Evolutionary conservation across 2,113 vertebrate genomes (phyloP), one percentile per base, ranked within the genome.

Genomic region (Corythornis cristatus): DNA sequence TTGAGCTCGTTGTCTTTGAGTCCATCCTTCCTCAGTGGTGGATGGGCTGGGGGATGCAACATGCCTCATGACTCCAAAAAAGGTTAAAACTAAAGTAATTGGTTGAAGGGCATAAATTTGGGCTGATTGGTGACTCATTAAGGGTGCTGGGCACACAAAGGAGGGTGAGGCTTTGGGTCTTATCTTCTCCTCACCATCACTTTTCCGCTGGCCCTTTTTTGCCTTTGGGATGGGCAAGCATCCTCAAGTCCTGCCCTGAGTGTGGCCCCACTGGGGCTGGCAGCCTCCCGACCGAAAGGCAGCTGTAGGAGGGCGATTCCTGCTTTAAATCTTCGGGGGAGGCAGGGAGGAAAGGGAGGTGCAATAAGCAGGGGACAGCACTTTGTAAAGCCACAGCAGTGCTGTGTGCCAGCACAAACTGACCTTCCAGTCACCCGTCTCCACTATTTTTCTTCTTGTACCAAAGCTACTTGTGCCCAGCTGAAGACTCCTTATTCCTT

Each of bases 31-130:
- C 31, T 58, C 2, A 0, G 6, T 54, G 33, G 12, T n/a, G 6
- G n/a, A 15, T 5, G 42, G 53, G 15, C 15, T 25, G 18, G 11
- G 12, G 8, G 17, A 60, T 5, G 3, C 31, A 33, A 58, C 0
- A 0, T 35, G 56, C 26, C 11, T 86, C 16, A 0, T 0, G 0
- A 76, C 15, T 45, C 40, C 1, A 0, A 25, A 73, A 73, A 61
- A 83, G 12, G 31, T 88, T 86, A 50, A 76, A 71, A 58, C 43
- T 6, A 4, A 53, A 85, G 15, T 62, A 5, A 0, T 21, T 61
- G 70, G 5, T 45, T 54, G 78, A 50, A 91, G 58, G 33, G 31
- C 0, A 0, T 80, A 74, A 60, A 70, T 96, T 86, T 83, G 88
- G 64, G 42, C 68, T 74, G 84, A 40, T 42, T 33, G 1, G 19